Evolutionary conservation across 2,888 invertebrate species (phyloP).

Genomic region (Tinea trinotella): DNA sequence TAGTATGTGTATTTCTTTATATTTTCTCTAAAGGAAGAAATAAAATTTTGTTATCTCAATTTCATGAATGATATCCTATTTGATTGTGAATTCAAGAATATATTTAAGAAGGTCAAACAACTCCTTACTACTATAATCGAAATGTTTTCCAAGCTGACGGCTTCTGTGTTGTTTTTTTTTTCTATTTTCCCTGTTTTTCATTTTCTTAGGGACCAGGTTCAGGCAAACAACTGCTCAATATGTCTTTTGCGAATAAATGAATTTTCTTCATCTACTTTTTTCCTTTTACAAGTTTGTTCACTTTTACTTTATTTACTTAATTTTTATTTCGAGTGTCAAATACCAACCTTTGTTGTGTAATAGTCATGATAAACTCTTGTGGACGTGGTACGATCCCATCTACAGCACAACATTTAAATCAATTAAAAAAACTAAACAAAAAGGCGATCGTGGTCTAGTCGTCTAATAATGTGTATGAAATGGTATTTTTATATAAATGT

Average conservation of each 20-base stretch:
- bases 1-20: neutral
- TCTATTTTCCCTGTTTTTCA: slow-evolving; percentile 18
- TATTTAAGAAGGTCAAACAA: slow-evolving; percentile 8
- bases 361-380: too few relatives aligned
- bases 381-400: too few relatives aligned
- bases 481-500: too few relatives aligned
- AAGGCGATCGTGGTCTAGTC: too few relatives aligned
- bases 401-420: too few relatives aligned
- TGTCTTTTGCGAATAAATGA: slow-evolving; percentile 35
- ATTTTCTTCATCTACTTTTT: slow-evolving; percentile 10
- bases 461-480: too few relatives aligned
- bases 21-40: neutral
- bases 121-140: neutral
- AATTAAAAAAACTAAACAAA: too few relatives aligned
- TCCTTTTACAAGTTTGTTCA: slow-evolving; percentile 1
- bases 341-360: too few relatives aligned
- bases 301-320: neutral
- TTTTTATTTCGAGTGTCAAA: too few relatives aligned
- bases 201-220: slow-evolving; percentile 23
- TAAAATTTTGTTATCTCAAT: neutral
- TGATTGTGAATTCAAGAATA: neutral
- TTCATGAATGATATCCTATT: neutral
- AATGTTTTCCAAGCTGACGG: slow-evolving; percentile 14
- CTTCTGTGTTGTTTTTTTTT: slow-evolving; percentile 2
- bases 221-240: slow-evolving; percentile 43